These are phyloP conservation scores for Pinna nobilis DNA, from an alignment of 1,140 invertebrate species.

Conservation along the genomic window DNA sequence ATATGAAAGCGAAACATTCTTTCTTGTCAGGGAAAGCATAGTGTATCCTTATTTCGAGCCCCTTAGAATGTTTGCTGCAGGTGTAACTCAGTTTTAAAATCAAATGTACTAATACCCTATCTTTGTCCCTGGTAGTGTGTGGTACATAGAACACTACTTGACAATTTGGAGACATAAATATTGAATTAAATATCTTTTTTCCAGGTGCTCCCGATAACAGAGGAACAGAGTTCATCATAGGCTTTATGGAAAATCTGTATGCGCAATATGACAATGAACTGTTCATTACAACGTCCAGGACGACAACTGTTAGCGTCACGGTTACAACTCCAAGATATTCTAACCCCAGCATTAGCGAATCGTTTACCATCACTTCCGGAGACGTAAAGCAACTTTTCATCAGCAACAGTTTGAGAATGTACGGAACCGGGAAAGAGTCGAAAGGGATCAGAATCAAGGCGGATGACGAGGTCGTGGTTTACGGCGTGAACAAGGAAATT, in stretches of 20 bases:
- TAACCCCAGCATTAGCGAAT: conserved; percentile 3
- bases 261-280: conserved; percentile 36
- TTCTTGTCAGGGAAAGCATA: too few species aligned
- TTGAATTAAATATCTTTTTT: background rate
- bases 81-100: too few species aligned
- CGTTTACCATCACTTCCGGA: conserved; percentile 28
- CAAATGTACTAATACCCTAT: too few species aligned
- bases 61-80: too few species aligned
- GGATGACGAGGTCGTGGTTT: conserved; percentile 13
- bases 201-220: conserved; percentile 34
- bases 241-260: conserved; percentile 38
- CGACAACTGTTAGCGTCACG: conserved; percentile 29
- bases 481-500: conserved; percentile 24
- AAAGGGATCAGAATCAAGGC: conserved; percentile 21
- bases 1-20: too few species aligned
- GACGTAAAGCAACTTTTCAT: conserved; percentile 35
- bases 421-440: conserved; percentile 1
- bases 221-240: conserved; percentile 45
- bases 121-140: too few species aligned
- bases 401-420: conserved; percentile 18
- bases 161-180: too few species aligned
- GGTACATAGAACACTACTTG: too few species aligned
- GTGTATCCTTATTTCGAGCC: too few species aligned
- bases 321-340: conserved; percentile 34
- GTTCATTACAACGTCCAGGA: conserved; percentile 37